Evolutionary conservation across 2,113 vertebrate species (phyloP).

Genomic region (Serinus canaria): DNA sequence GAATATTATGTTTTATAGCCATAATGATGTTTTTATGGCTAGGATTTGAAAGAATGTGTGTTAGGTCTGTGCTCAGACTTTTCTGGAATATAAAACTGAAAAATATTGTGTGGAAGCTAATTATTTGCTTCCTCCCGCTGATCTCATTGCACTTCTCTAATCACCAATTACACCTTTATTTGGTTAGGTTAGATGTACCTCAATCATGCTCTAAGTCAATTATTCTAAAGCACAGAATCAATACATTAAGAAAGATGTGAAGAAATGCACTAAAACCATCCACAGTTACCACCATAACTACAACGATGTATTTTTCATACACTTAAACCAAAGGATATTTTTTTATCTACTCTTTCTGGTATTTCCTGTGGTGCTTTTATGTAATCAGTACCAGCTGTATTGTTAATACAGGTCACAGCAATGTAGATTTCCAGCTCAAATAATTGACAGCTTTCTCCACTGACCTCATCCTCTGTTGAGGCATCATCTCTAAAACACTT

Average conservation of each 20-base stretch:
- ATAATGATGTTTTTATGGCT: not conserved
- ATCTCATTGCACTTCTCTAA: not conserved
- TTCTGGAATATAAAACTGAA: slow-evolving; percentile 2
- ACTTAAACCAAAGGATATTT: not conserved
- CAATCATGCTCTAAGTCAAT: not conserved
- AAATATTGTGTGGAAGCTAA: not conserved
- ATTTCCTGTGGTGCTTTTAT: slow-evolving; percentile 60
- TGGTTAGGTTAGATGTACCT: not conserved
- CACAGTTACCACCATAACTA: not conserved
- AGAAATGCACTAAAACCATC: not conserved
- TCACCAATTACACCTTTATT: not conserved
- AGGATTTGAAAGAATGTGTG: slow-evolving; percentile 8
- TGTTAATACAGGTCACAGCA: slow-evolving; percentile 48
- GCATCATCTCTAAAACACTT: slow-evolving; percentile 34
- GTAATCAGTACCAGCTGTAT: slow-evolving; percentile 53
- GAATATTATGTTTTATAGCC: not conserved
- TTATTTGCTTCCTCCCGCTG: not conserved
- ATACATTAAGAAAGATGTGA: not conserved
- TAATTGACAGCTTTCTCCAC: slow-evolving; percentile 58
- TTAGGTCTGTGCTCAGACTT: not conserved
- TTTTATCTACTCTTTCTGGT: slow-evolving; percentile 44
- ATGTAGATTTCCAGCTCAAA: slow-evolving; percentile 45
- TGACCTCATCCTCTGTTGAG: slow-evolving; percentile 47
- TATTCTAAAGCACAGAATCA: not conserved
- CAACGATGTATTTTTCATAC: slow-evolving; percentile 29